phyloP scores from a whole-genome alignment of 1,140 invertebrate genomes.

The Eupeodes corollae region DNA sequence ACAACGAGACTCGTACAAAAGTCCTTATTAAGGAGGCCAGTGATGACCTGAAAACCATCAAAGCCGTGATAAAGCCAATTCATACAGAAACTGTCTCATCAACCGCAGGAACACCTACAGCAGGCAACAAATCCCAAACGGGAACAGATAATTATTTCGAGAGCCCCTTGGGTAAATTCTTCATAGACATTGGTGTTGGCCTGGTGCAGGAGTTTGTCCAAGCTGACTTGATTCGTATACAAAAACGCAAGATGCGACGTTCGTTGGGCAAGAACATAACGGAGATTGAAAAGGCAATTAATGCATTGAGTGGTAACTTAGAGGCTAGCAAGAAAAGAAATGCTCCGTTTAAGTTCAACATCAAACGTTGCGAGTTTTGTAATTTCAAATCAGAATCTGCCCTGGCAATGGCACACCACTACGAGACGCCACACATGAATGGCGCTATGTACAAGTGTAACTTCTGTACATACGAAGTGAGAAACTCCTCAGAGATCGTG shows the following conservation, averaged over 20 bases:
- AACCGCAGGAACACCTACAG: conserved; percentile 13
- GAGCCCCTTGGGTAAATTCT: conserved; percentile 78
- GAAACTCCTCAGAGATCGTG: conserved; percentile 75
- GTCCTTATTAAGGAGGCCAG: conserved; percentile 45
- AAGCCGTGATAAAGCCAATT: conserved; percentile 38
- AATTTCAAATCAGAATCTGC: conserved; percentile 85
- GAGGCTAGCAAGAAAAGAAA: conserved; percentile 83
- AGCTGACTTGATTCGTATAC: conserved; percentile 74
- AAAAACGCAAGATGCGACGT: conserved; percentile 65
- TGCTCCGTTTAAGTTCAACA: conserved; percentile 63
- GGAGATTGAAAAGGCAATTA: conserved; percentile 63
- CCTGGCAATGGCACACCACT: conserved; percentile 76
- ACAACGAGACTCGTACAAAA: conserved; percentile 41
- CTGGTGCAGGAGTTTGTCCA: conserved; percentile 89
- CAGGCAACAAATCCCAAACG: conserved; percentile 19
- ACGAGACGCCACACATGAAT: conserved; percentile 85
- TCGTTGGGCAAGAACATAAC: conserved; percentile 50
- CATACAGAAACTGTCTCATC: conserved; percentile 30
- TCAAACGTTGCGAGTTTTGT: conserved; percentile 82
- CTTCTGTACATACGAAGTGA: conserved; percentile 72
- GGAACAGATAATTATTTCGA: conserved; percentile 57
- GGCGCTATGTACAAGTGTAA: conserved; percentile 78
- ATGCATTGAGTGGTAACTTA: conserved; percentile 67
- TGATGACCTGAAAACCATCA: conserved; percentile 40
- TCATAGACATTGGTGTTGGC: conserved; percentile 83